These are phyloP conservation scores for Plusia festucae DNA, from an alignment of 2,888 invertebrate genomes.

Conservation along the genomic window DNA sequence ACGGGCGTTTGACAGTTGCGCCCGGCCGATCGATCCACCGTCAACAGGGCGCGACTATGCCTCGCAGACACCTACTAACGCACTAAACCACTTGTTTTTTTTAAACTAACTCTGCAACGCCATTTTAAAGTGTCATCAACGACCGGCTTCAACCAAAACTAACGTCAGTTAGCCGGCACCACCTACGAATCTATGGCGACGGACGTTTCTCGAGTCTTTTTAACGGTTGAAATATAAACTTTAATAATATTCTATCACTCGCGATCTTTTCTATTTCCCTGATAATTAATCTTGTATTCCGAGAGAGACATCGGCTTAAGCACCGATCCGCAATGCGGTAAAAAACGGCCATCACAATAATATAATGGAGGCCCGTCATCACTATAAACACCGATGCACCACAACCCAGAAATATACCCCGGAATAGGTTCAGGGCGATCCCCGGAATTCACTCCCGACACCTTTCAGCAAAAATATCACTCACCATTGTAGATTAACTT, in stretches of 20 bases:
- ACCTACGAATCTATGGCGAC: slow-evolving; percentile 85
- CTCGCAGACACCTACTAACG: slow-evolving; percentile 52
- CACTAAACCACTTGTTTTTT: slow-evolving; percentile 72
- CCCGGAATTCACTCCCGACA: slow-evolving; percentile 79
- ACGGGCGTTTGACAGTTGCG: slow-evolving; percentile 85
- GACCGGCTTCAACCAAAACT: slow-evolving; percentile 68
- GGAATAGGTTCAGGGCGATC: slow-evolving; percentile 68
- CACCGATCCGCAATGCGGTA: slow-evolving; percentile 88
- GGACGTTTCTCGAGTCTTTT: slow-evolving; percentile 74
- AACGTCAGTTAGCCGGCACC: slow-evolving; percentile 83
- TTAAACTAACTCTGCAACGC: slow-evolving; percentile 58
- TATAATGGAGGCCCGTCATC: slow-evolving; percentile 88
- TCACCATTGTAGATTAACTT: slow-evolving; percentile 90
- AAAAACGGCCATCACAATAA: slow-evolving; percentile 89
- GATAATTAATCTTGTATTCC: slow-evolving; percentile 58
- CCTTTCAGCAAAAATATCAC: slow-evolving; percentile 85
- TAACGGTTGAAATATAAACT: slow-evolving; percentile 64
- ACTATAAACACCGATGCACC: slow-evolving; percentile 88
- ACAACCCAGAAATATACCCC: slow-evolving; percentile 83
- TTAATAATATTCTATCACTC: slow-evolving; percentile 55
- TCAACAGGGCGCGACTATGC: slow-evolving; percentile 76
- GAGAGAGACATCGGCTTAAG: slow-evolving; percentile 66
- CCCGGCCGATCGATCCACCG: slow-evolving; percentile 86
- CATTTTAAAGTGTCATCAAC: slow-evolving; percentile 70
- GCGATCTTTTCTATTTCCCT: slow-evolving; percentile 51